Percentiles rank a stretch among this genome's conserved stretches.
These are phyloP conservation scores for Aldabrachelys gigantea DNA, from an alignment of 2,113 vertebrate genomes.

Conservation along the genomic window DNA sequence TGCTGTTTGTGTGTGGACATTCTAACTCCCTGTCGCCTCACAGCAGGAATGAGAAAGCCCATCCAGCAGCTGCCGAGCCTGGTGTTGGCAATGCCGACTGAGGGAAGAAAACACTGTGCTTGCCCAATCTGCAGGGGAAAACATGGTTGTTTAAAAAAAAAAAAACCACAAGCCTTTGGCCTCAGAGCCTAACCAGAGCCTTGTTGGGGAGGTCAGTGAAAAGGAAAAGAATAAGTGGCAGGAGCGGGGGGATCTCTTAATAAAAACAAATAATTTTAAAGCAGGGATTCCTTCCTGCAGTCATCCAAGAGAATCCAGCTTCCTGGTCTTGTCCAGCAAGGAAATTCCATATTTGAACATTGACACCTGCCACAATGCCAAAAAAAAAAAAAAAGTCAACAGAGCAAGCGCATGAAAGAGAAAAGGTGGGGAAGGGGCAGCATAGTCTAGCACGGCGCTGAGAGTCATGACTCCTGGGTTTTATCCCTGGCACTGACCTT, in stretches of 20 bases:
- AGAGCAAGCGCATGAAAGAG: not conserved
- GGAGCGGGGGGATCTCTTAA: not conserved
- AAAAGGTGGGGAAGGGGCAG: not conserved
- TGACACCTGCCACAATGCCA: not conserved
- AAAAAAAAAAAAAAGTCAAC: not conserved
- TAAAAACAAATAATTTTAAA: not conserved
- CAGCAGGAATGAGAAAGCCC: not conserved
- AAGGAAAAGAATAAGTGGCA: not conserved
- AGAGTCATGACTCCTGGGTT: not conserved
- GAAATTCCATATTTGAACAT: not conserved
- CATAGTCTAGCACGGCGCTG: not conserved
- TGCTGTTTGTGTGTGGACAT: not conserved
- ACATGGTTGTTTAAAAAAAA: not conserved
- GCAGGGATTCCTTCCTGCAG: not conserved
- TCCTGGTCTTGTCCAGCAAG: not conserved
- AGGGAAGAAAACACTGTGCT: not conserved
- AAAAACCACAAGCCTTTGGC: not conserved
- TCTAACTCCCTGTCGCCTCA: not conserved
- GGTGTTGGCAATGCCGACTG: not conserved
- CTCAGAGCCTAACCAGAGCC: not conserved
- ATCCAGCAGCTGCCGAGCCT: not conserved
- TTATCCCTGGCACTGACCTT: not conserved
- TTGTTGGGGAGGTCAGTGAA: not conserved
- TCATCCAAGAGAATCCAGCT: not conserved
- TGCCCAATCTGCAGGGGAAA: not conserved